Base-by-base conservation (phyloP, 2,797 vertebrate species). In the Sebastes kiyomatsui region DNA sequence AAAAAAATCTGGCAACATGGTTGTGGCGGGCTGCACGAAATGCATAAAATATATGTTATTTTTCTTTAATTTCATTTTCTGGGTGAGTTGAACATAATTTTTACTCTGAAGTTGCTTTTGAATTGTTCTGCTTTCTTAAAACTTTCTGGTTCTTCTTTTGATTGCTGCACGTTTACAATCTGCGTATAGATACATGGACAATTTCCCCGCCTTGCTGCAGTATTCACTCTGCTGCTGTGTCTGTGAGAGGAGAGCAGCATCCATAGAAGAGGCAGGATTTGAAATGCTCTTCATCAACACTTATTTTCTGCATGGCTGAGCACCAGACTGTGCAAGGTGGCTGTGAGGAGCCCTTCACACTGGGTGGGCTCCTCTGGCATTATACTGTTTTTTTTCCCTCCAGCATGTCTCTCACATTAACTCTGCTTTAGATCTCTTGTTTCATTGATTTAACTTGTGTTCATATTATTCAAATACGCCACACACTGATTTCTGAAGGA, bases 51-150 rank as follows among this genome's bases (percentile, higher is more conserved):
- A 94, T 23, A 95, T 94, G 93, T 85, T 95, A 84, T 94, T 95
- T 88, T 93, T 95, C 87, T 93, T 94, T 90, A 95, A 95, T 92
- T 98, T 98, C 92, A 96, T 98, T 93, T 98, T 98, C 94, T 98
- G 97, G 97, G 97, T 98, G 94, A 98, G 97, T 95, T 64, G 22
- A 85, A 64, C n/a, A 18, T 70, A n/a, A 49, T 67, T 49, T 90
- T 91, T 73, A 23, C 12, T 65, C 5, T 65, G 3, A 33, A 14
- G 11, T 67, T 72, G 6, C 12, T 60, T 77, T 7, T 23, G 7
- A 2, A 14, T 67, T 10, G 52, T 64, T 60, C 1, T 75, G 6
- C 42, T 64, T 75, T 54, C 35, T 10, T 10, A 2, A 30, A 64
- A 28, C 46, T n/a, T 46, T 22, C 42, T 46, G 42, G 42, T 38